These are phyloP conservation scores for Pseudomugil tenellus DNA, from an alignment of 2,797 vertebrate genomes.

Conservation along the genomic window DNA sequence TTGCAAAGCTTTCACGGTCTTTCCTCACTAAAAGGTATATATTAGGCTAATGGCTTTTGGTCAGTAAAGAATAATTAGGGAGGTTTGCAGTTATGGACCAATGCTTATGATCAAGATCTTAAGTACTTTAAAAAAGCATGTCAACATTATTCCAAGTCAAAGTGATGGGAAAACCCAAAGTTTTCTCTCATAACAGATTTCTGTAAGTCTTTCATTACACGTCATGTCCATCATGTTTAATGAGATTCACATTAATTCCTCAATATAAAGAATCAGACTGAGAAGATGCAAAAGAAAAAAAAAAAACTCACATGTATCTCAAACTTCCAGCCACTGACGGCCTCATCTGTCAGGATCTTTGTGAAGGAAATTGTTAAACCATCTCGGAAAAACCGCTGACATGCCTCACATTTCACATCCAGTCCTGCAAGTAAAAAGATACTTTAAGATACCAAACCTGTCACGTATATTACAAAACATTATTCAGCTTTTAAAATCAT, in stretches of 20 bases:
- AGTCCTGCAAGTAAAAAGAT: slow-evolving; percentile 83
- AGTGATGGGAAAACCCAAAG: background rate
- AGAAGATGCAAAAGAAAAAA: slow-evolving; percentile 5
- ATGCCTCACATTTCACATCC: slow-evolving; percentile 99
- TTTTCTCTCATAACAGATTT: slow-evolving; percentile 24
- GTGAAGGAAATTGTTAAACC: slow-evolving; percentile 99
- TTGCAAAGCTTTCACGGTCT: slow-evolving; percentile 15
- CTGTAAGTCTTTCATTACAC: slow-evolving; percentile 3
- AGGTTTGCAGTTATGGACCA: background rate
- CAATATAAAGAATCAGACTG: background rate
- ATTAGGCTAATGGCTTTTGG: background rate
- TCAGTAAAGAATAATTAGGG: background rate
- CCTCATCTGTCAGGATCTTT: slow-evolving; percentile 99
- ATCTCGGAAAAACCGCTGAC: slow-evolving; percentile 99
- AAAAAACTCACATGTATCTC: slow-evolving; percentile 94
- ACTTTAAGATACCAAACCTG: background rate
- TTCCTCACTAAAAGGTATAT: background rate
- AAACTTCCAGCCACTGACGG: slow-evolving; percentile 99
- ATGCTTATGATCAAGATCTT: background rate
- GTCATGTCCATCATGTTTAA: too few species aligned
- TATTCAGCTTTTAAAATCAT: background rate
- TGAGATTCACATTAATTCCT: background rate
- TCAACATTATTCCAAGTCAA: slow-evolving; percentile 1
- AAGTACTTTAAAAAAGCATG: background rate
- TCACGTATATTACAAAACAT: background rate